Evolutionary conservation across 2,888 invertebrate genomes (phyloP), one percentile per base, ranked within the genome.

Genomic region (Unio pictorum): DNA sequence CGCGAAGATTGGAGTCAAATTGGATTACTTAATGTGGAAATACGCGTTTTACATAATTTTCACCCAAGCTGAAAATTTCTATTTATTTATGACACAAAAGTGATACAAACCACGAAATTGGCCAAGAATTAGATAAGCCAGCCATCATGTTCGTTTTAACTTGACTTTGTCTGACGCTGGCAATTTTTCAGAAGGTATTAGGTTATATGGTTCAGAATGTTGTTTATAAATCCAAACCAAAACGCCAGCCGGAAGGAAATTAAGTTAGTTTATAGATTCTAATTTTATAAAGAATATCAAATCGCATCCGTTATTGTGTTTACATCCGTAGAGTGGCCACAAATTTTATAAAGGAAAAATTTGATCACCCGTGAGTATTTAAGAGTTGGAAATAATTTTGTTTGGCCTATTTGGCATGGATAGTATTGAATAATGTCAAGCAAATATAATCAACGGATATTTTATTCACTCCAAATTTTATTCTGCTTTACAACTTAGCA

Each of bases 21-120:
- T 80, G 78, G 81, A 86, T 87, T 86, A 86, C 78, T 79, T 80
- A 83, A 85, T 85, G 86, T 86, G 73, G 81, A 79, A 81, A 84
- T 84, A 84, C 81, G 82, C 83, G 83, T 83, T 84, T 84, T 84
- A 82, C 86, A 86, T 85, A 84, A 85, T 86, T 86, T 85, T 80
- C 81, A 75, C 81, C 79, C 76, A 76, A 76, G 77, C 81, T 76
- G 80, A 83, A 83, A 80, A 83, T 76, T 78, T 83, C 83, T 84
- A 84, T 84, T 84, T 84, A 84, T 84, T 84, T 83, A 85, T 79
- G 82, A 81, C 76, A 79, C 80, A 77, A 79, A 81, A 84, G 85
- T 83, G 83, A 85, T 82, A 81, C 79, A 84, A 82, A 81, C 78
- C 80, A 71, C 76, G 76, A 81, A 84, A 81, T 83, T 81, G 78